Conservation (phyloP, 2,797 vertebrate genomes). For the Rachycentron canadum region DNA sequence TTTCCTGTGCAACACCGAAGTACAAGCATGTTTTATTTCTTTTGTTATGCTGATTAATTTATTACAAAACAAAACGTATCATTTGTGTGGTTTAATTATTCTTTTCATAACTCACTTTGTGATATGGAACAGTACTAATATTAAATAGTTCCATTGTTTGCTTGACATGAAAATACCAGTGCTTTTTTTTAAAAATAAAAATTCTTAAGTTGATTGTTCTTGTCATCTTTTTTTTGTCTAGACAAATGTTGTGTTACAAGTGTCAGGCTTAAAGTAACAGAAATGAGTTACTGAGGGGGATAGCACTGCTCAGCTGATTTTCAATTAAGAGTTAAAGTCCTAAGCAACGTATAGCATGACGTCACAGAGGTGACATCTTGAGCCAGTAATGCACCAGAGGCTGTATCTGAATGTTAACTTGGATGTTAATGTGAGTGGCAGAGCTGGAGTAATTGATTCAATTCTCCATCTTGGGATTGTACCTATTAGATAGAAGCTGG, state of each 20-base stretch:
- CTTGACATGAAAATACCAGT: slow-evolving; percentile 84
- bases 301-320: not conserved
- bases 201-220: slow-evolving; percentile 53
- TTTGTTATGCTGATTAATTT: slow-evolving; percentile 87
- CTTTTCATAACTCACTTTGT: slow-evolving; percentile 83
- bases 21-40: slow-evolving; percentile 81
- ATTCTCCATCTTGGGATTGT: not conserved
- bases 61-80: slow-evolving; percentile 81
- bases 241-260: not conserved
- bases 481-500: not conserved
- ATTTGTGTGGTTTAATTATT: slow-evolving; percentile 86
- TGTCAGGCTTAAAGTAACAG: not conserved
- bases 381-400: too few species aligned
- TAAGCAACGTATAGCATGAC: too few species aligned
- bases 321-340: not conserved
- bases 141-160: slow-evolving; percentile 82
- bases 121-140: slow-evolving; percentile 83
- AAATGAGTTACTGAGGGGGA: not conserved
- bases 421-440: not conserved
- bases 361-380: not conserved
- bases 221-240: not conserved
- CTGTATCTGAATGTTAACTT: not conserved
- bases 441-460: not conserved
- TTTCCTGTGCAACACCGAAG: slow-evolving; percentile 80
- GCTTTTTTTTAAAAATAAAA: slow-evolving; percentile 83